Percentiles rank a stretch among this genome's conserved stretches.
Conservation (phyloP, 2,113 vertebrate species). For the Trachemys scripta region DNA sequence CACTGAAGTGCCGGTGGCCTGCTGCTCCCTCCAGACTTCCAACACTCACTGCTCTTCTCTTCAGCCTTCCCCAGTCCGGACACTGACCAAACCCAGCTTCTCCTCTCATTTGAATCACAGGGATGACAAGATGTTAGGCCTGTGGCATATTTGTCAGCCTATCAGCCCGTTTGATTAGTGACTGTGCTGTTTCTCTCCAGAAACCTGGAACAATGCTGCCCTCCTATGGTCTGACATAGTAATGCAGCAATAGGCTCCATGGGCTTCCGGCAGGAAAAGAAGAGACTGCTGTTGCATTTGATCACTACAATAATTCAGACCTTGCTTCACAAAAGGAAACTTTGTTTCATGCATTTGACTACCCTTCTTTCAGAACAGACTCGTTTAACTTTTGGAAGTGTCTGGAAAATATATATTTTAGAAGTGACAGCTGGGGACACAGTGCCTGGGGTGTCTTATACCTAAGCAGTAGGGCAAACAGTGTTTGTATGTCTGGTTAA, state of each 20-base stretch:
- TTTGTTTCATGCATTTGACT: rapidly evolving
- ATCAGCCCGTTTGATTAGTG: rapidly evolving
- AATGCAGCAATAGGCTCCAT: conserved; percentile 8
- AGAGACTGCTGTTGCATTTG: too few relatives aligned
- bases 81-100: background rate
- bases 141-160: too few relatives aligned
- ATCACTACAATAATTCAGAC: rapidly evolving
- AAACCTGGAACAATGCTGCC: conserved; percentile 53
- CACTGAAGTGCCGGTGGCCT: too few relatives aligned
- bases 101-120: background rate
- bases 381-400: background rate
- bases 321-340: rapidly evolving
- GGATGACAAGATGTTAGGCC: background rate
- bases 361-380: background rate
- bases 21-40: conserved; percentile 29
- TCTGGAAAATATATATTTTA: background rate
- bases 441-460: background rate
- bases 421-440: background rate
- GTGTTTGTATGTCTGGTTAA: background rate
- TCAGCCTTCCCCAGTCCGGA: background rate
- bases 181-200: rapidly evolving
- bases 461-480: background rate
- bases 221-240: conserved; percentile 18
- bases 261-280: background rate
- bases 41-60: background rate